A percentile compares a stretch with the other conserved stretches of the same genome.
These are phyloP conservation scores for Sternotherus odoratus DNA, from an alignment of 2,797 vertebrate species.

Conservation along the genomic window DNA sequence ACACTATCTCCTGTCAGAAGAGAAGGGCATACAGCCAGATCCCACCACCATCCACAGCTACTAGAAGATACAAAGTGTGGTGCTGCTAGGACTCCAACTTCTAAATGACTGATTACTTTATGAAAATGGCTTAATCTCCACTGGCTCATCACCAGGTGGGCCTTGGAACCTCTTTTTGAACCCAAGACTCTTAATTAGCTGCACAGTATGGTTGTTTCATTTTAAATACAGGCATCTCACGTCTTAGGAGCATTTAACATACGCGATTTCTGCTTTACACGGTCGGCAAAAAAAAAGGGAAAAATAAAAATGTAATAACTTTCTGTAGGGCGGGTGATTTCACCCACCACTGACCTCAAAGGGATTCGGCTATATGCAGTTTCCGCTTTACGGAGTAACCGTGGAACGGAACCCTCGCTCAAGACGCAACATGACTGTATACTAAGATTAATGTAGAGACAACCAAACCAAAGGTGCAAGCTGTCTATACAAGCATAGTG, in stretches of 20 bases:
- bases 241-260: too few species aligned
- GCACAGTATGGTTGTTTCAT: conserved; percentile 44
- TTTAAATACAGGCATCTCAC: too few species aligned
- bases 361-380: too few species aligned
- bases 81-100: accelerated
- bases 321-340: too few species aligned
- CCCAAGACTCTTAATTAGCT: conserved; percentile 41
- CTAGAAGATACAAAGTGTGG: not conserved
- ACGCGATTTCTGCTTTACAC: too few species aligned
- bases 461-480: not conserved
- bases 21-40: not conserved
- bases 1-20: not conserved
- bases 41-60: accelerated
- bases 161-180: conserved; percentile 9
- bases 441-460: not conserved
- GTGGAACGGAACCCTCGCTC: too few species aligned
- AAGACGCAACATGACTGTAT: too few species aligned
- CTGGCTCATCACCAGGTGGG: conserved; percentile 37
- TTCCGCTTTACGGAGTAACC: too few species aligned
- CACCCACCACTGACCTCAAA: too few species aligned
- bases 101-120: not conserved
- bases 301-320: too few species aligned
- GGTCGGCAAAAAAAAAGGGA: too few species aligned
- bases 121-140: not conserved
- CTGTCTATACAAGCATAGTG: not conserved